These are phyloP conservation scores for Pocillopora damicornis DNA, from an alignment of 64 coral and sea anemone species.

Conservation along the genomic window DNA sequence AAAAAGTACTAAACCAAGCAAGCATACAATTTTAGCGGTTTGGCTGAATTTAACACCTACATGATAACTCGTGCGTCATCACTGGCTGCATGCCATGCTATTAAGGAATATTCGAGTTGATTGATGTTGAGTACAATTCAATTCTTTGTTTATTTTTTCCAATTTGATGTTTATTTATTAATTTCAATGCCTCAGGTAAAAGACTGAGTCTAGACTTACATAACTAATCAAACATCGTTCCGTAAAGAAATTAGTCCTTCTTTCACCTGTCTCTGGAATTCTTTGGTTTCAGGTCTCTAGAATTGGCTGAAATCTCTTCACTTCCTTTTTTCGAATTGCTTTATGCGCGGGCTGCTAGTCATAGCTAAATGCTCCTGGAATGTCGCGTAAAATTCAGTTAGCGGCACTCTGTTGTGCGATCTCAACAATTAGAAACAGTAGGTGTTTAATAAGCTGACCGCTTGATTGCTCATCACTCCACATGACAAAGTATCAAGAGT, in stretches of 20 bases:
- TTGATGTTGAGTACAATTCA: neutral
- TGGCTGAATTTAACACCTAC: slow-evolving; percentile 3
- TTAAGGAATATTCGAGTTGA: slow-evolving; percentile 18
- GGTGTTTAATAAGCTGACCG: slow-evolving; percentile 1
- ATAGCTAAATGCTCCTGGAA: neutral
- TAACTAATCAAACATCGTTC: too few species aligned
- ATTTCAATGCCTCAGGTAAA: slow-evolving; percentile 16
- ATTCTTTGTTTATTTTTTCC: slow-evolving; percentile 31
- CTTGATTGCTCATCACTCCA: neutral
- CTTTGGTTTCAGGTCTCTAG: neutral
- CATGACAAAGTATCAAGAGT: neutral
- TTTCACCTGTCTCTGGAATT: neutral
- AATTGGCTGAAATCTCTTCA: neutral
- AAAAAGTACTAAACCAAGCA: neutral
- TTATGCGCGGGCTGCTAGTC: neutral
- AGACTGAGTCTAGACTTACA: neutral
- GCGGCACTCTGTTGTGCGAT: neutral
- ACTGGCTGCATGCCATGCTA: neutral
- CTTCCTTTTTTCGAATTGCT: neutral
- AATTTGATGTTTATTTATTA: slow-evolving; percentile 19
- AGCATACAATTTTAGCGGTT: neutral
- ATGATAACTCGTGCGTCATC: neutral
- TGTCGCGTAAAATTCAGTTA: slow-evolving; percentile 1
- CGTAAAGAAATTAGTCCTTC: too few species aligned
- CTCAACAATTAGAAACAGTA: neutral